Percentiles rank a stretch among this genome's conserved stretches.
phyloP scores from a whole-genome alignment of 2,797 vertebrate genomes.

The Acanthurus tractus region DNA sequence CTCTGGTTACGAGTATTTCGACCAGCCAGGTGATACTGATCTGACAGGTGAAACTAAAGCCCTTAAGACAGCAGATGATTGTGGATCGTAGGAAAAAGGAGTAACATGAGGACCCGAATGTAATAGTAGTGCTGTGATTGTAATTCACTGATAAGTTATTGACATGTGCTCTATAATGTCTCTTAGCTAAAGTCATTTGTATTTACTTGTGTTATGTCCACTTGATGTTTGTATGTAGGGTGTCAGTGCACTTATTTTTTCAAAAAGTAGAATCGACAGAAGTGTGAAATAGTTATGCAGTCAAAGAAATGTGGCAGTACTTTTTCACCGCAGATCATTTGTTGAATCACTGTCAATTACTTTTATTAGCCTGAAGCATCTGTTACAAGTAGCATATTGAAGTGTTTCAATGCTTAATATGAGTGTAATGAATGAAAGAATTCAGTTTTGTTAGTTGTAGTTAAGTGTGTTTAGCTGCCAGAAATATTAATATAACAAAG shows the following conservation, averaged over 20 bases:
- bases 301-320: no score
- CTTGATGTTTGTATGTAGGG: not conserved
- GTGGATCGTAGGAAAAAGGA: constrained; percentile 1
- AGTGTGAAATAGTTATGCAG: no score
- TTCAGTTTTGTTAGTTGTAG: not conserved
- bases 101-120: constrained; percentile 18
- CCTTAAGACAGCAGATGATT: constrained; percentile 11
- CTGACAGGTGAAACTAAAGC: constrained; percentile 75
- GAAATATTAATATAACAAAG: not conserved
- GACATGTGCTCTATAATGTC: not conserved
- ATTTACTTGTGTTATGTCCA: not conserved
- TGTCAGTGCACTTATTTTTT: not conserved
- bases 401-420: not conserved
- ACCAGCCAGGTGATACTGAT: constrained; percentile 71
- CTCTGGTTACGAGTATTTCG: constrained; percentile 46
- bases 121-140: not conserved
- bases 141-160: not conserved
- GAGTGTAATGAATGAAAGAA: not conserved
- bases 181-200: not conserved
- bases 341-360: not conserved
- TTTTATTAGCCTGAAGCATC: not conserved
- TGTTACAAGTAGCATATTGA: not conserved
- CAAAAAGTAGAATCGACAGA: no score
- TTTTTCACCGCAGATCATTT: not conserved
- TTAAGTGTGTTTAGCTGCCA: not conserved